These are phyloP conservation scores for Crocidura indochinensis DNA, from an alignment of 2,797 vertebrate species.

Conservation along the genomic window DNA sequence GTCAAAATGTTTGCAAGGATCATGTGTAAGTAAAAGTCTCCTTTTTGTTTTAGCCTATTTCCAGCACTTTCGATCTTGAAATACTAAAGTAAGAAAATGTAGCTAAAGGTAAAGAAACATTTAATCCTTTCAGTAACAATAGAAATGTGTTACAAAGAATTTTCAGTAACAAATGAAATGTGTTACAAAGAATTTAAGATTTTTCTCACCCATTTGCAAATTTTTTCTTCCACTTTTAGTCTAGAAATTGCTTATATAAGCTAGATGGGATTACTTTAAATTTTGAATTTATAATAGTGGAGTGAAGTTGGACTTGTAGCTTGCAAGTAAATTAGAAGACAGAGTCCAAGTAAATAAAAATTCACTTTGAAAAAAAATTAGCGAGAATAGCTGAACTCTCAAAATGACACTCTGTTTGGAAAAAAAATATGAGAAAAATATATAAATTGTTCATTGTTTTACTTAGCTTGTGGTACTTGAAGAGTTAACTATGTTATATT, in stretches of 20 bases:
- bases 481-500: conserved; percentile 78
- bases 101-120: neutral
- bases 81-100: conserved; percentile 45
- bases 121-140: neutral
- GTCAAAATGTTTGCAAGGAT: conserved; percentile 27
- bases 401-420: conserved; percentile 71
- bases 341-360: conserved; percentile 52
- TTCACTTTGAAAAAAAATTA: conserved; percentile 68
- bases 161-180: too few species aligned
- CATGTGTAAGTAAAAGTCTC: neutral
- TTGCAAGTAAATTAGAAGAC: conserved; percentile 76
- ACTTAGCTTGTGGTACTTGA: conserved; percentile 73
- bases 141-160: too few species aligned
- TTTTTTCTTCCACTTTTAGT: conserved; percentile 26
- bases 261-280: neutral
- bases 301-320: conserved; percentile 40
- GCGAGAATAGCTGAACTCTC: conserved; percentile 75
- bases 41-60: conserved; percentile 20
- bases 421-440: conserved; percentile 73
- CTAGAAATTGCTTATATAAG: conserved; percentile 8
- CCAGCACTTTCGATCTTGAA: neutral
- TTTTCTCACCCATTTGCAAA: conserved; percentile 26
- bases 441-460: conserved; percentile 61
- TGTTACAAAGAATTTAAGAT: neutral
- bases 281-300: conserved; percentile 58